Conservation (phyloP, 92 coral and sea anemone species). For the Nematostella vectensis region DNA sequence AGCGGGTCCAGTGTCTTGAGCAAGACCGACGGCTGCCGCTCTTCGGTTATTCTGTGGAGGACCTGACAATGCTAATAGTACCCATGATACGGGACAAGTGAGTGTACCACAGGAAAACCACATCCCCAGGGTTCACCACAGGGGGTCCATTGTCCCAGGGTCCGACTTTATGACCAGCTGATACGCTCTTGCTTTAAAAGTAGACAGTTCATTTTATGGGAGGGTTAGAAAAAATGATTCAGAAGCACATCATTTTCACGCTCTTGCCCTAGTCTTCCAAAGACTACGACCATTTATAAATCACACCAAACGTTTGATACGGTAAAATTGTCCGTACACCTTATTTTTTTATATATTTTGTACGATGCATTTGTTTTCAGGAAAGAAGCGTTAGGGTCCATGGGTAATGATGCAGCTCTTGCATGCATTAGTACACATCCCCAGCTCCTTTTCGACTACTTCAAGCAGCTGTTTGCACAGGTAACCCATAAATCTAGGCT, state of each 20-base stretch:
- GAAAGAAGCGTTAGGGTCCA: constrained; percentile 94
- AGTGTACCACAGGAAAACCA: no score
- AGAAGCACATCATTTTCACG: no score
- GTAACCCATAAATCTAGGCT: constrained; percentile 67
- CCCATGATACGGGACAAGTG: constrained; percentile 92
- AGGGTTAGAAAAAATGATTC: no score
- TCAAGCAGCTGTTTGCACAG: constrained; percentile 96
- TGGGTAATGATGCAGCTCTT: constrained; percentile 97
- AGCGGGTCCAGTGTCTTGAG: constrained; percentile 45
- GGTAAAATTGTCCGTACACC: no score
- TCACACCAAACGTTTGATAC: no score
- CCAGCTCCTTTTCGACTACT: constrained; percentile 87
- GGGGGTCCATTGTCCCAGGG: not conserved
- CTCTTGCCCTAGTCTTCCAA: no score
- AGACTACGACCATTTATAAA: no score
- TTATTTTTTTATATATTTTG: no score
- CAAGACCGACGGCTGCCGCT: constrained; percentile 71
- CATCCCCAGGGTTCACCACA: not conserved
- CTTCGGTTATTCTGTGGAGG: constrained; percentile 90
- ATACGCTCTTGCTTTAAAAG: no score
- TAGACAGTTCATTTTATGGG: no score
- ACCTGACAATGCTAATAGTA: constrained; percentile 71
- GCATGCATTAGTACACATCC: constrained; percentile 88
- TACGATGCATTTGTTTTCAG: no score
- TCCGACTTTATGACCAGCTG: no score